phyloP scores from a whole-genome alignment of 1,140 invertebrate species.

The Chrysoperla carnea region DNA sequence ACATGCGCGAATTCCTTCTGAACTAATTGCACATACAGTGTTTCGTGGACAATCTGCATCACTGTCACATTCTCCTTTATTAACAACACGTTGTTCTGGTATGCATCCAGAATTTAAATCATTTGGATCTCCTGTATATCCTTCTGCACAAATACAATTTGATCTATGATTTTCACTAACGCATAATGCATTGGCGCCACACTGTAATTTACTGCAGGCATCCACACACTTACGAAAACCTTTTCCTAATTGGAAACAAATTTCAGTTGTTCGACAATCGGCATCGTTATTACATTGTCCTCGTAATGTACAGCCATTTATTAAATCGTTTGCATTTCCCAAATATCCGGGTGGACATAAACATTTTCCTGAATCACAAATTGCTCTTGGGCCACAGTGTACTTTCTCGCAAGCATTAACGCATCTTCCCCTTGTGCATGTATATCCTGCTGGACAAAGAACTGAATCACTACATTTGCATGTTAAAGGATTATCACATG shows the following conservation, averaged over 20 bases:
- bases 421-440: constrained; percentile 50
- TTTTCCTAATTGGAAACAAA: constrained; percentile 67
- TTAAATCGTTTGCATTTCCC: constrained; percentile 57
- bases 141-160: constrained; percentile 66
- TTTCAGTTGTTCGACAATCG: constrained; percentile 63
- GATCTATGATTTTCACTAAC: constrained; percentile 64
- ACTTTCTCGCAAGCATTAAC: constrained; percentile 52
- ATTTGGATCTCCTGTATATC: constrained; percentile 59
- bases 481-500: constrained; percentile 43
- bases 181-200: constrained; percentile 78
- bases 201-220: constrained; percentile 70
- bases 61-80: constrained; percentile 38
- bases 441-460: constrained; percentile 55
- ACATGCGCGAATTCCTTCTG: constrained; percentile 45
- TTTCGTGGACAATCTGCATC: constrained; percentile 53
- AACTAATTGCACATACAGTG: constrained; percentile 35
- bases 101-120: constrained; percentile 61
- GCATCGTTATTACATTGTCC: constrained; percentile 60
- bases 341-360: constrained; percentile 56
- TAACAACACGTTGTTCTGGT: constrained; percentile 31
- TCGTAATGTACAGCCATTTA: constrained; percentile 45
- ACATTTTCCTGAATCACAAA: constrained; percentile 63
- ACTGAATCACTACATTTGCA: constrained; percentile 50
- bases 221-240: constrained; percentile 65
- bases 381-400: constrained; percentile 62